Evolutionary conservation across 2,113 vertebrate genomes (phyloP).

Genomic region (Felis chaus): DNA sequence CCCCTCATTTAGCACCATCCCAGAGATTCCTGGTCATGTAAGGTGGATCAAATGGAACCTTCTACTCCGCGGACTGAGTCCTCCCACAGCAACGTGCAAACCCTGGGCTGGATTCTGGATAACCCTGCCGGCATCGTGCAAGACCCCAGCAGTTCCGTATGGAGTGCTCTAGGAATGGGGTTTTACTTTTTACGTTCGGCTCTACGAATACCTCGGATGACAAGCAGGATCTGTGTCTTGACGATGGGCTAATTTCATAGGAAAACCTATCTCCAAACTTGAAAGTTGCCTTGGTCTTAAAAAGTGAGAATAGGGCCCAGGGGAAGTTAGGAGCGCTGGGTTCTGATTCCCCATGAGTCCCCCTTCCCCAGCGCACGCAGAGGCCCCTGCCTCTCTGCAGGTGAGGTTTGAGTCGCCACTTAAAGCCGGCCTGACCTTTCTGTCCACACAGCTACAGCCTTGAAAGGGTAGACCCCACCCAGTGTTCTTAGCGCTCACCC

Average conservation of each 20-base stretch:
- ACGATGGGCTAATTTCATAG: not conserved
- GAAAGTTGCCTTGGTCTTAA: not conserved
- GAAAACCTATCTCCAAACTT: not conserved
- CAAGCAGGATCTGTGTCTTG: not conserved
- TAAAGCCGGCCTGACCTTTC: not conserved
- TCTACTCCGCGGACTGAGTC: conserved; percentile 66
- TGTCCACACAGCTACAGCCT: accelerated
- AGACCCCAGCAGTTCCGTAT: not conserved
- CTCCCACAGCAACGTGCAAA: conserved; percentile 63
- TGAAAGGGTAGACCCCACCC: not conserved
- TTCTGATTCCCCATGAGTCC: not conserved
- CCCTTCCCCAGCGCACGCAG: accelerated
- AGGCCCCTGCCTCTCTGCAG: not conserved
- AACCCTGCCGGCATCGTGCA: not conserved
- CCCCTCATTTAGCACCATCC: conserved; percentile 59
- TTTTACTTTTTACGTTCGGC: not conserved
- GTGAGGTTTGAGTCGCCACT: not conserved
- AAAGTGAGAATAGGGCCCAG: not conserved
- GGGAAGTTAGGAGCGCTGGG: not conserved
- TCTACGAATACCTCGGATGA: not conserved
- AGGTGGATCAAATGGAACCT: conserved; percentile 79
- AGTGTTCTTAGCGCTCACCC: not conserved
- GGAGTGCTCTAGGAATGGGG: not conserved
- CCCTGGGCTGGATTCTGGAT: conserved; percentile 53
- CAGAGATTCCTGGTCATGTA: conserved; percentile 66